These are phyloP conservation scores for Incurvaria masculella DNA, from an alignment of 2,888 invertebrate species.

Conservation along the genomic window DNA sequence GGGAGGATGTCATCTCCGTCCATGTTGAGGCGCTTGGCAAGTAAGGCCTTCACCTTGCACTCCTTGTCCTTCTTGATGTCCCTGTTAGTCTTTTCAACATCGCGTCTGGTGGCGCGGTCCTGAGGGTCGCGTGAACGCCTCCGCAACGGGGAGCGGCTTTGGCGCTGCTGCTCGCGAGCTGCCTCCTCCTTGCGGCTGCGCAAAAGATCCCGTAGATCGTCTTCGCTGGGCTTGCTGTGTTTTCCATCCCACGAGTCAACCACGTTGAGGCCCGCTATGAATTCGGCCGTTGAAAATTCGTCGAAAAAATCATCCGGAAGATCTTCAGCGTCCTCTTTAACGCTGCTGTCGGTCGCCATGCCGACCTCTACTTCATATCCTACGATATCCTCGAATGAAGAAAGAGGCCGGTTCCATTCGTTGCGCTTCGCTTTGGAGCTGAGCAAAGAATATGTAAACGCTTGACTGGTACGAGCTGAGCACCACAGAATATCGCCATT, in stretches of 20 bases:
- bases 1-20: conserved; percentile 33
- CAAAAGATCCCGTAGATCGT: conserved; percentile 34
- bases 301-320: conserved; percentile 50
- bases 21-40: conserved; percentile 40
- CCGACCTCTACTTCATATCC: too few relatives aligned
- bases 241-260: conserved; percentile 45
- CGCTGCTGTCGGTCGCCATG: not conserved
- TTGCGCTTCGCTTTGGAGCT: too few relatives aligned
- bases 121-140: not conserved
- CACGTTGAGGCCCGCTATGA: conserved; percentile 47
- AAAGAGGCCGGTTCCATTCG: too few relatives aligned
- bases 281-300: conserved; percentile 44
- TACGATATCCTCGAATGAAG: too few relatives aligned
- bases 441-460: too few relatives aligned
- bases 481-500: too few relatives aligned
- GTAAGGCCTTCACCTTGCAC: conserved; percentile 40
- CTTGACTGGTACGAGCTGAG: too few relatives aligned
- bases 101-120: conserved; percentile 36
- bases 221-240: conserved; percentile 24
- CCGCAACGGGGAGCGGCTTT: not conserved
- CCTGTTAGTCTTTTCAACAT: conserved; percentile 41
- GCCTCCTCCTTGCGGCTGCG: conserved; percentile 4
- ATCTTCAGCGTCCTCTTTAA: too few relatives aligned
- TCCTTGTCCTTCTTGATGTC: conserved; percentile 45
- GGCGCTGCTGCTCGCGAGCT: not conserved